Evolutionary conservation across 37 sponge, comb jelly and placozoan species (phyloP), one percentile per base, ranked within the genome.

Genomic region (Oopsacas minuta): DNA sequence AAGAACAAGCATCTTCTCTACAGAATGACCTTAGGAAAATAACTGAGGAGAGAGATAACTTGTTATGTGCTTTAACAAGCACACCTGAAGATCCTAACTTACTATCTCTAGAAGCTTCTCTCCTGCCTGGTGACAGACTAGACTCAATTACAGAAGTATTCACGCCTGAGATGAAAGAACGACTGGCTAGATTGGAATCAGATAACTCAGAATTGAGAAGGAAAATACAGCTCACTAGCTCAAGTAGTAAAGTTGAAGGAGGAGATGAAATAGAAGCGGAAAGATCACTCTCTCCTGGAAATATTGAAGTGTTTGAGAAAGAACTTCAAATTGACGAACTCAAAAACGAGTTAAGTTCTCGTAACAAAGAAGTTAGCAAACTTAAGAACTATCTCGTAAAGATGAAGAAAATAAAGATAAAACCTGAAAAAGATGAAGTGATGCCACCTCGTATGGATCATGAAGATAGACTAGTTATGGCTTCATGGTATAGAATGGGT

Each of bases 81-180:
- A 3, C 30, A 25, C 22, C 75, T 34, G 75, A 61, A 3, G 75
- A 61, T 5, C 30, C 75, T 5, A 61, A 34, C 75, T 12, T 61
- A 25, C 20, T n/a, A 25, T 61, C 75, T 25, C 75, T 61, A 34
- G 75, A 61, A 5, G 1, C 22, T 5, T 61, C 75, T 3, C 30
- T 61, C 17, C 75, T 32, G 30, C 28, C 28, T 7, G 75, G 75
- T 5, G 75, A 61, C 75, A 10, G 75, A 34, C 75, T 61, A 3
- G 75, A 61, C 75, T 61, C 75, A 25, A 61, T 61, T 34, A 61
- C 75, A 5, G 75, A 61, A n/a, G 75, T 61, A 34, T 61, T 61
- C 75, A 61, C 75, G 20, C 75, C 75, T 12, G 75, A 61, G 75
- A 61, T 61, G 75, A 61, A 61, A 34, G 75, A 61, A 34, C 7